phyloP scores from a whole-genome alignment of 2,888 invertebrate species.

The Xestia ashworthii region DNA sequence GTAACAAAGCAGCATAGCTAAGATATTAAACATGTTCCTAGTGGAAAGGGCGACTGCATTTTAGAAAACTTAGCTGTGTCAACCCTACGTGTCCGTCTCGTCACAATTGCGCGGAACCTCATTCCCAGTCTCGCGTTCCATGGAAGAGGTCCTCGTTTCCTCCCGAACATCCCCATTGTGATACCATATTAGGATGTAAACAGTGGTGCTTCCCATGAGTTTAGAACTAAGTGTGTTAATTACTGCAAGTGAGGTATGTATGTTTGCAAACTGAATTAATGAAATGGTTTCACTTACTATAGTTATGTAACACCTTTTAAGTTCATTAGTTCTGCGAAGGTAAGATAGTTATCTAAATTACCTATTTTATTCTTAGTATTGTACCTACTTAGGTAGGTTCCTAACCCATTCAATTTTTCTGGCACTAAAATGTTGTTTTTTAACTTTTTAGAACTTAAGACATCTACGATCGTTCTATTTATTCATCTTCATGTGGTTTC shows the following conservation, averaged over 20 bases:
- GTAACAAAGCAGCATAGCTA: background rate
- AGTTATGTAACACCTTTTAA: conserved; percentile 47
- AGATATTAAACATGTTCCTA: background rate
- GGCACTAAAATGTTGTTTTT: background rate
- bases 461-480: background rate
- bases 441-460: background rate
- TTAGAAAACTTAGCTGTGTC: conserved; percentile 62
- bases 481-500: background rate
- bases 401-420: background rate
- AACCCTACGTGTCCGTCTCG: conserved; percentile 79
- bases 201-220: conserved; percentile 58
- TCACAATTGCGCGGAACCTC: conserved; percentile 84
- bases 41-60: conserved; percentile 9
- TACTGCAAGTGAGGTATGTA: conserved; percentile 50
- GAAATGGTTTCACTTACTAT: conserved; percentile 40
- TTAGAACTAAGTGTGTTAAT: conserved; percentile 55
- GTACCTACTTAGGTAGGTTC: too few relatives aligned
- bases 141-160: conserved; percentile 71
- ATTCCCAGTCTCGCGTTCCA: conserved; percentile 81
- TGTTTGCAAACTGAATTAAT: conserved; percentile 40
- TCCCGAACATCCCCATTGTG: conserved; percentile 61
- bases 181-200: conserved; percentile 70
- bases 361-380: conserved; percentile 20
- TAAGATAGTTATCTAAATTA: conserved; percentile 14
- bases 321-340: conserved; percentile 40